phyloP scores from a whole-genome alignment of 2,113 vertebrate species.

The Plotosus lineatus region DNA sequence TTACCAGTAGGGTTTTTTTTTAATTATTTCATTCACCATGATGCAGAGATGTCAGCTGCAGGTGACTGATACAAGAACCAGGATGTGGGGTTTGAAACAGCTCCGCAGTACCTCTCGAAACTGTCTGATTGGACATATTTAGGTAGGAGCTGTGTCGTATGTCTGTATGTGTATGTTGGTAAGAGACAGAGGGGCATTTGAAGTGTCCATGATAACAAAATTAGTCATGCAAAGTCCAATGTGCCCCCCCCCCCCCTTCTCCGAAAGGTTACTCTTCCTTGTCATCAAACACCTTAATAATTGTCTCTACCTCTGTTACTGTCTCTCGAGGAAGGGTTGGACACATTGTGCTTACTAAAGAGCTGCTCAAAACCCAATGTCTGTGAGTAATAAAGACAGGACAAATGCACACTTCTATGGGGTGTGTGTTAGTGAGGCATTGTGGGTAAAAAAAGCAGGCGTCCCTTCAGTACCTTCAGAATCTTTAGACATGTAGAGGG shows the following conservation, averaged over 20 bases:
- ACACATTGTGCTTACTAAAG: slow-evolving; percentile 67
- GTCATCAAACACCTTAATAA: slow-evolving; percentile 13
- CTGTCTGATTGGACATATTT: slow-evolving; percentile 17
- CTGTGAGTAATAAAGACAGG: slow-evolving; percentile 49
- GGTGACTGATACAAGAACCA: slow-evolving; percentile 38
- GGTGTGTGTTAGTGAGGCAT: slow-evolving; percentile 65
- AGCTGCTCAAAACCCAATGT: slow-evolving; percentile 65
- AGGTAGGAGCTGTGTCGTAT: background rate
- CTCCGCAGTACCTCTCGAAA: slow-evolving; percentile 44
- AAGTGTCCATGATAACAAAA: slow-evolving; percentile 76
- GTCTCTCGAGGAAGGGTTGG: slow-evolving; percentile 41
- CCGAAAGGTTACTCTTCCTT: slow-evolving; percentile 33
- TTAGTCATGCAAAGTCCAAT: slow-evolving; percentile 74
- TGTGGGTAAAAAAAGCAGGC: slow-evolving; percentile 47
- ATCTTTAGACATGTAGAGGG: slow-evolving; percentile 82
- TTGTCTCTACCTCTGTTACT: slow-evolving; percentile 10
- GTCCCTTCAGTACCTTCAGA: slow-evolving; percentile 76
- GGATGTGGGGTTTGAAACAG: slow-evolving; percentile 70
- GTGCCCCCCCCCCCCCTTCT: slow-evolving; percentile 63
- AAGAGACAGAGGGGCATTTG: slow-evolving; percentile 60
- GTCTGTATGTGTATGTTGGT: background rate
- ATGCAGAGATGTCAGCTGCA: slow-evolving; percentile 62
- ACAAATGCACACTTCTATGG: slow-evolving; percentile 42
- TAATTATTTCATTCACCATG: no score
- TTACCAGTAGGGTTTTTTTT: no score